Evolutionary conservation across 2,888 invertebrate species (phyloP).

Genomic region (Mythimna vitellina): DNA sequence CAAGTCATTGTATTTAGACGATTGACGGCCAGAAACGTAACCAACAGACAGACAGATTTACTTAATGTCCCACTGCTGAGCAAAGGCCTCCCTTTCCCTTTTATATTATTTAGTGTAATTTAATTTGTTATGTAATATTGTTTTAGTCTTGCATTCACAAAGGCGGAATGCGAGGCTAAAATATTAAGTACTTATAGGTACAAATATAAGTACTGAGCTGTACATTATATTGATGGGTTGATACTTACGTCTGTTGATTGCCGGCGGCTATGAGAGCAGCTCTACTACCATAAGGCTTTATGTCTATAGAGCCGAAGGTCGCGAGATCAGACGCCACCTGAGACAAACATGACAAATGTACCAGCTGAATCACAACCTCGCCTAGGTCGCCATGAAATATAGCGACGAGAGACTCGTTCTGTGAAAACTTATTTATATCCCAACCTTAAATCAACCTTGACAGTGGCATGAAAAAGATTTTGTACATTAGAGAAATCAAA

Average conservation of each 20-base stretch:
- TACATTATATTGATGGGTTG: background rate
- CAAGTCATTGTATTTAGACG: too few relatives aligned
- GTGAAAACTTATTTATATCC: slow-evolving; percentile 82
- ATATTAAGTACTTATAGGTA: too few relatives aligned
- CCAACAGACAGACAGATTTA: too few relatives aligned
- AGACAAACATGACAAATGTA: slow-evolving; percentile 51
- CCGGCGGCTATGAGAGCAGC: slow-evolving; percentile 92
- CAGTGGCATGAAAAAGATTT: slow-evolving; percentile 86
- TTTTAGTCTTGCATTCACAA: too few relatives aligned
- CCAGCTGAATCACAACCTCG: slow-evolving; percentile 62
- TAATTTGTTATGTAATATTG: too few relatives aligned
- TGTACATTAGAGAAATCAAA: slow-evolving; percentile 83
- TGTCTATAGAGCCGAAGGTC: slow-evolving; percentile 91
- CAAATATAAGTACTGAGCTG: too few relatives aligned
- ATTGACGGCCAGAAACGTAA: too few relatives aligned
- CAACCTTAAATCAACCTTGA: slow-evolving; percentile 90
- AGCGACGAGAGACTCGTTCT: slow-evolving; percentile 75
- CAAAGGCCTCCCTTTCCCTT: too few relatives aligned
- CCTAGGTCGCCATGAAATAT: slow-evolving; percentile 73
- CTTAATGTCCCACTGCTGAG: too few relatives aligned
- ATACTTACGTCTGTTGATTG: slow-evolving; percentile 90
- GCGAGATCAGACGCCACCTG: slow-evolving; percentile 91
- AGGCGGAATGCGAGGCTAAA: too few relatives aligned
- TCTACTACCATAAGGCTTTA: slow-evolving; percentile 88
- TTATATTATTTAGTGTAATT: too few relatives aligned